Conservation (phyloP, 2,113 vertebrate genomes). For the Saccopteryx leptura region DNA sequence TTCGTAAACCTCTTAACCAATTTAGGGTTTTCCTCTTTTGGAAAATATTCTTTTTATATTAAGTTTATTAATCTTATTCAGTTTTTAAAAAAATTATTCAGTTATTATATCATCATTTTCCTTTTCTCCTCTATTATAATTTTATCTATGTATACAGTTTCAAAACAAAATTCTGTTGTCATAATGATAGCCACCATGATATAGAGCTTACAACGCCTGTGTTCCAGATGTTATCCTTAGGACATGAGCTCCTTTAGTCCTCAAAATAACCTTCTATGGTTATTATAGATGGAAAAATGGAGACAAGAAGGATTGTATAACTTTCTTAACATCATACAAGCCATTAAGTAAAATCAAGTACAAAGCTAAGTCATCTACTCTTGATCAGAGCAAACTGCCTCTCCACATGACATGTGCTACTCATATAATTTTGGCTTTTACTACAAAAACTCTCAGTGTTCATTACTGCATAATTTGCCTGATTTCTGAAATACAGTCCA, state of each 20-base stretch:
- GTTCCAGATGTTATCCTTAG: not conserved
- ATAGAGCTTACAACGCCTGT: not conserved
- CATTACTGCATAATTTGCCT: not conserved
- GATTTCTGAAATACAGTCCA: not conserved
- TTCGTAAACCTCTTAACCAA: not conserved
- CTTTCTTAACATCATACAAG: not conserved
- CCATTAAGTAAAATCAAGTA: not conserved
- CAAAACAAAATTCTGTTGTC: not conserved
- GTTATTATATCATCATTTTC: not conserved
- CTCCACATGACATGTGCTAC: not conserved
- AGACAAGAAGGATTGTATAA: not conserved
- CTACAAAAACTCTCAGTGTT: not conserved
- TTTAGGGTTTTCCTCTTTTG: not conserved
- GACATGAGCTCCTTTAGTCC: not conserved
- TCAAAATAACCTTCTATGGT: not conserved
- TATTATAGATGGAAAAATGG: not conserved
- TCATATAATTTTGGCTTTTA: not conserved
- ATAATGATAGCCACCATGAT: not conserved
- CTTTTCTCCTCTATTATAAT: not conserved
- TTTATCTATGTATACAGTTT: not conserved
- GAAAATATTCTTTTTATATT: not conserved
- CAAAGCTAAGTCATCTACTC: not conserved
- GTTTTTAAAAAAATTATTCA: not conserved
- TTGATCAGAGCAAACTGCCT: not conserved
- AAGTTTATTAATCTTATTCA: too few species aligned